Evolutionary conservation across 2,888 invertebrate genomes (phyloP).

Genomic region (Drosophila barbarae): DNA sequence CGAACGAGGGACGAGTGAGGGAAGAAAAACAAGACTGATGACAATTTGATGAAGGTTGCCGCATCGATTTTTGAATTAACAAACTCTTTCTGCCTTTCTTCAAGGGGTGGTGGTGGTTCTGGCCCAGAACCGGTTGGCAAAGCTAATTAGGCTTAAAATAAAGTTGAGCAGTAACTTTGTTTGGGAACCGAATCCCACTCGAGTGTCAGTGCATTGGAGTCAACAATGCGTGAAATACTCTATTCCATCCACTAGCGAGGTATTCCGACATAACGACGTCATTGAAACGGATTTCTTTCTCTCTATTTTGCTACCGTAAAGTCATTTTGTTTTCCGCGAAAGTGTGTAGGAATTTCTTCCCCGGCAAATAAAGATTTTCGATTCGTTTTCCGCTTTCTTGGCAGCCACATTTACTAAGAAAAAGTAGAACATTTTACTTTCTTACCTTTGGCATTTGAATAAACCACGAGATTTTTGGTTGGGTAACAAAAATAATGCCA

Average conservation of each 20-base stretch:
- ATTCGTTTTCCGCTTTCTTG: slow-evolving; percentile 44
- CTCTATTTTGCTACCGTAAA: slow-evolving; percentile 3
- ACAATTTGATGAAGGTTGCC: slow-evolving; percentile 71
- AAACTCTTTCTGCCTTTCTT: slow-evolving; percentile 42
- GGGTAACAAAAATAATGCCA: slow-evolving; percentile 48
- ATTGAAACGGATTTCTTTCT: neutral
- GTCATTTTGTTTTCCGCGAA: neutral
- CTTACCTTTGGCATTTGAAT: slow-evolving; percentile 56
- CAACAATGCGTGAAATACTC: slow-evolving; percentile 69
- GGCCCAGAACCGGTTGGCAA: slow-evolving; percentile 52
- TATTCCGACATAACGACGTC: neutral
- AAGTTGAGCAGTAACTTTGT: slow-evolving; percentile 33
- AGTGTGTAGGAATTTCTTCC: neutral
- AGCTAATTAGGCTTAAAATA: slow-evolving; percentile 71
- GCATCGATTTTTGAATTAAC: slow-evolving; percentile 73
- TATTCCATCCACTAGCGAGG: slow-evolving; percentile 17
- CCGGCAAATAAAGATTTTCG: neutral
- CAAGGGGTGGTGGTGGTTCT: slow-evolving; percentile 18
- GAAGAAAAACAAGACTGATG: slow-evolving; percentile 53
- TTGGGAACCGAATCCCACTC: slow-evolving; percentile 39
- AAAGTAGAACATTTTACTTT: slow-evolving; percentile 55
- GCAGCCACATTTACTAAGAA: slow-evolving; percentile 33
- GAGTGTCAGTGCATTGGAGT: slow-evolving; percentile 59
- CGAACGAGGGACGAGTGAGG: neutral
- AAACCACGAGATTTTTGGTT: slow-evolving; percentile 43